phyloP scores from a whole-genome alignment of 2,888 invertebrate genomes.

The Brassicogethes aeneus region DNA sequence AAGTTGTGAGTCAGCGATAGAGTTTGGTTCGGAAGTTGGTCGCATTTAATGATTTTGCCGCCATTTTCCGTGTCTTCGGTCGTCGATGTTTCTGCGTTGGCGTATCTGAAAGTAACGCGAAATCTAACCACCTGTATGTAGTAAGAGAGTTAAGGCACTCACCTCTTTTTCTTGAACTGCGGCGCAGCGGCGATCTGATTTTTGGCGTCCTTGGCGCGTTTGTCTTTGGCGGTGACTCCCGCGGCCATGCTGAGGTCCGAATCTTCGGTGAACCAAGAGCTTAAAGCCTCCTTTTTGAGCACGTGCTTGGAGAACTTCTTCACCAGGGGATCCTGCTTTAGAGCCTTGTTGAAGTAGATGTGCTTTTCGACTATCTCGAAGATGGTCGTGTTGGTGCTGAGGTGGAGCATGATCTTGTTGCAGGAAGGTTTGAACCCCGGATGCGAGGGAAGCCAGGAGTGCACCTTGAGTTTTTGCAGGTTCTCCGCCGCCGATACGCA shows the following conservation, averaged over 20 bases:
- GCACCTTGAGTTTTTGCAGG: slow-evolving; percentile 33
- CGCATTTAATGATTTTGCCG: slow-evolving; percentile 34
- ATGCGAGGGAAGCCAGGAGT: slow-evolving; percentile 44
- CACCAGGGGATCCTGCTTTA: slow-evolving; percentile 22
- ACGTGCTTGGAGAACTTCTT: slow-evolving; percentile 14
- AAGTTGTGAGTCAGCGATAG: slow-evolving; percentile 35
- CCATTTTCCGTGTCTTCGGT: slow-evolving; percentile 25
- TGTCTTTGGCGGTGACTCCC: slow-evolving; percentile 81
- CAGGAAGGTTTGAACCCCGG: slow-evolving; percentile 66
- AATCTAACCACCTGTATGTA: too few species aligned
- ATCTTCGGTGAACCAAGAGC: slow-evolving; percentile 39
- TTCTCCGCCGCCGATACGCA: slow-evolving; percentile 50
- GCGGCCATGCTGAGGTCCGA: slow-evolving; percentile 65
- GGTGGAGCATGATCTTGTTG: slow-evolving; percentile 60
- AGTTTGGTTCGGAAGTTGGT: slow-evolving; percentile 32
- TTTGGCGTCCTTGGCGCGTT: slow-evolving; percentile 75
- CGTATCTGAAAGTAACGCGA: too few species aligned
- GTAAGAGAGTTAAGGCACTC: too few species aligned
- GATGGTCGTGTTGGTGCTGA: slow-evolving; percentile 69
- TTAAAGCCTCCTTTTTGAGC: slow-evolving; percentile 26
- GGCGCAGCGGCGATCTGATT: slow-evolving; percentile 44
- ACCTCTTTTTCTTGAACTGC: slow-evolving; percentile 37
- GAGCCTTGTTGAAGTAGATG: slow-evolving; percentile 36
- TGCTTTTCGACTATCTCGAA: slow-evolving; percentile 62
- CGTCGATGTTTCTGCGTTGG: slow-evolving; percentile 10